phyloP scores from a whole-genome alignment of 2,113 vertebrate genomes.

The Syngnathus typhle region DNA sequence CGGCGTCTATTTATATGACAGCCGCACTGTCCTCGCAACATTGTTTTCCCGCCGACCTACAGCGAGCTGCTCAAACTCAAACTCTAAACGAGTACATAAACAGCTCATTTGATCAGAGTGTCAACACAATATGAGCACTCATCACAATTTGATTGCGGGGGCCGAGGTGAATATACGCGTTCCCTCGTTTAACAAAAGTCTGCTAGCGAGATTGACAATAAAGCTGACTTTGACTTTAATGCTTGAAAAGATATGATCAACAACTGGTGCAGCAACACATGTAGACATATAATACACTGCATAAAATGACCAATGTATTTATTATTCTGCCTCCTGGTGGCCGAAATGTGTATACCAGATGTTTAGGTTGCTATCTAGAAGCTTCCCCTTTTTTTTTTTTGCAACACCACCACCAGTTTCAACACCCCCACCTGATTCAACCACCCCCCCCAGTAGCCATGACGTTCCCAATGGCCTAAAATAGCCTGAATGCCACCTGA shows the following conservation, averaged over 20 bases:
- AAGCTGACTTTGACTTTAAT: too few relatives aligned
- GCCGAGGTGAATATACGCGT: too few relatives aligned
- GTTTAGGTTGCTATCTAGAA: not conserved
- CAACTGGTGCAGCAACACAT: too few relatives aligned
- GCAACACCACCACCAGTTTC: slow-evolving; percentile 37
- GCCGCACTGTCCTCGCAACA: not conserved
- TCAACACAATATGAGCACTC: not conserved
- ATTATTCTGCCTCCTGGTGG: not conserved
- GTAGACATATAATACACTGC: too few relatives aligned
- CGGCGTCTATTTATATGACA: not conserved
- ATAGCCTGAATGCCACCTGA: slow-evolving; percentile 61
- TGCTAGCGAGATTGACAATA: too few relatives aligned
- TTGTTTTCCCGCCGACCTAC: not conserved
- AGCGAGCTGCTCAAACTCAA: not conserved
- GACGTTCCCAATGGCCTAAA: slow-evolving; percentile 56
- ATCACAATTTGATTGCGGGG: not conserved
- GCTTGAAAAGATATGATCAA: too few relatives aligned
- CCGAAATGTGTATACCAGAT: not conserved
- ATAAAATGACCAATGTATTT: too few relatives aligned
- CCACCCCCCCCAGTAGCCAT: slow-evolving; percentile 33
- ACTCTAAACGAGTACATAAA: not conserved
- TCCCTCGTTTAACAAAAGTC: too few relatives aligned
- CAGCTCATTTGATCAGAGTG: not conserved
- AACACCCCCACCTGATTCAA: slow-evolving; percentile 52
- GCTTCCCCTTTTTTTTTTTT: slow-evolving; percentile 10